Evolutionary conservation across 2,797 vertebrate species (phyloP).

Genomic region (Argyrosomus regius): DNA sequence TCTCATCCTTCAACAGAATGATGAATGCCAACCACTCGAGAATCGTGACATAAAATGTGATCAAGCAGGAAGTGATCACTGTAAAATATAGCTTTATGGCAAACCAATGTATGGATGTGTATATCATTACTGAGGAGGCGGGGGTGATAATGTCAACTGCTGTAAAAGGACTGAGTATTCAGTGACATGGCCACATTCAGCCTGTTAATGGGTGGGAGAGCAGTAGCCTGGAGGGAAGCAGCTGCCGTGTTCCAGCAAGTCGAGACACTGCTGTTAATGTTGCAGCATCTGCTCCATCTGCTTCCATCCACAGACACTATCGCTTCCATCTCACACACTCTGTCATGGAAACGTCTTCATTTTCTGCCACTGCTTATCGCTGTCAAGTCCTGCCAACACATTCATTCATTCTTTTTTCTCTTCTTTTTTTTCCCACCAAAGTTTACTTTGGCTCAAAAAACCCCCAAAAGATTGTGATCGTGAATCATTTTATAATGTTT

Average conservation of each 20-base stretch:
- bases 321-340: constrained; percentile 41
- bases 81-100: constrained; percentile 19
- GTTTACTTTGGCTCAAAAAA: background rate
- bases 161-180: constrained; percentile 18
- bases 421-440: background rate
- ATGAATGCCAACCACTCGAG: constrained; percentile 17
- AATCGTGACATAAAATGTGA: constrained; percentile 9
- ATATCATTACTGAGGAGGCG: constrained; percentile 32
- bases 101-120: constrained; percentile 20
- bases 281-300: constrained; percentile 59
- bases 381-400: constrained; percentile 12
- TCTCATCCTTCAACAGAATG: constrained; percentile 7
- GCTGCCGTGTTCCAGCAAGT: constrained; percentile 77
- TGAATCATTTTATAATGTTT: background rate
- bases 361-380: background rate
- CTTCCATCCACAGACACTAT: constrained; percentile 35
- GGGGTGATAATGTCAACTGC: constrained; percentile 19
- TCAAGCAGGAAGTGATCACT: constrained; percentile 28
- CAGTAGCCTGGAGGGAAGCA: constrained; percentile 73
- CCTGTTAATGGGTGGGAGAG: constrained; percentile 21
- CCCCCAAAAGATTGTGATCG: background rate
- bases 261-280: constrained; percentile 60
- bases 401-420: background rate
- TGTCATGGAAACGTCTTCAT: constrained; percentile 31
- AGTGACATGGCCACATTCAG: background rate